Conservation (phyloP, 1,140 invertebrate species). For the Zophobas atratus region DNA sequence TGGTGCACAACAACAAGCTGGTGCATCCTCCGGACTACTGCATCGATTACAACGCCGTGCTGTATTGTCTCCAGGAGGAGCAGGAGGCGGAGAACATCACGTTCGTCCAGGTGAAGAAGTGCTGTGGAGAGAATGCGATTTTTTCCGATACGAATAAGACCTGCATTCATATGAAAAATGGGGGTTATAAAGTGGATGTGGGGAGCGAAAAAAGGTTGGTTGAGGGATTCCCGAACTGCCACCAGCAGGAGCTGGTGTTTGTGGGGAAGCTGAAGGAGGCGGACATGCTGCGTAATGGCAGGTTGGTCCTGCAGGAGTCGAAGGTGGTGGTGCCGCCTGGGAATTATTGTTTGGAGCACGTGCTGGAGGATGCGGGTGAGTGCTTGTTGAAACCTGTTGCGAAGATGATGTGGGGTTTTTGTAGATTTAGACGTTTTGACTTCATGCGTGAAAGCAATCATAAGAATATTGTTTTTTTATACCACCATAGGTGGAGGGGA, state of each 20-base stretch:
- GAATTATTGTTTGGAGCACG: slow-evolving; percentile 73
- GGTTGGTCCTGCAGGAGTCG: slow-evolving; percentile 62
- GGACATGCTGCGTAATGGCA: slow-evolving; percentile 69
- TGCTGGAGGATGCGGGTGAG: slow-evolving; percentile 70
- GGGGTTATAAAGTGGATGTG: slow-evolving; percentile 51
- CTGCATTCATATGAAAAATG: slow-evolving; percentile 54
- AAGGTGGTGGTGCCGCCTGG: too few relatives aligned
- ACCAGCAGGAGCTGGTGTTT: slow-evolving; percentile 59
- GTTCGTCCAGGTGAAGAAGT: slow-evolving; percentile 70
- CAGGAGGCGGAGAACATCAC: slow-evolving; percentile 43
- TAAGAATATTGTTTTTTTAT: too few relatives aligned
- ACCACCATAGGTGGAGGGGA: too few relatives aligned
- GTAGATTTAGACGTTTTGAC: too few relatives aligned
- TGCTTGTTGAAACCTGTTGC: too few relatives aligned
- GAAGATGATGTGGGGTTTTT: too few relatives aligned
- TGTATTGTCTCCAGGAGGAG: slow-evolving; percentile 54
- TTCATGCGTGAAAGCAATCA: too few relatives aligned
- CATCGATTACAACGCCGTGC: background rate
- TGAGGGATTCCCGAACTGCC: slow-evolving; percentile 72
- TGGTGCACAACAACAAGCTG: slow-evolving; percentile 23
- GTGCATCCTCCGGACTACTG: slow-evolving; percentile 31
- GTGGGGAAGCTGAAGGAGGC: slow-evolving; percentile 68
- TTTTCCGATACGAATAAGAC: slow-evolving; percentile 72
- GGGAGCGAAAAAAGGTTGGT: slow-evolving; percentile 62
- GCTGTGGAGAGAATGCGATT: slow-evolving; percentile 72